phyloP scores from a whole-genome alignment of 2,888 invertebrate genomes.

The Muschampia plurimacula region DNA sequence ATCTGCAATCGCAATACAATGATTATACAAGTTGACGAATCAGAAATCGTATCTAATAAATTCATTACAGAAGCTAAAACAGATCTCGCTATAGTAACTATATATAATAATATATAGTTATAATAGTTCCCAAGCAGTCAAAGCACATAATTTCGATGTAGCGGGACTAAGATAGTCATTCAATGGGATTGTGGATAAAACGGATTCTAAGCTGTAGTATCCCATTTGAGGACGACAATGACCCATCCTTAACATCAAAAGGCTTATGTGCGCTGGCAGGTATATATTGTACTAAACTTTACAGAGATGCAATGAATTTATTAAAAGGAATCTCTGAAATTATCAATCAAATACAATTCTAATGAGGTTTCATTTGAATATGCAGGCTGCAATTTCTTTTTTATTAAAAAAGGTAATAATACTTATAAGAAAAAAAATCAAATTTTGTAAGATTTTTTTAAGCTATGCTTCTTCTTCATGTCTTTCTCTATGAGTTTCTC shows the following conservation, averaged over 20 bases:
- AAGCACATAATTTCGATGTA: conserved; percentile 54
- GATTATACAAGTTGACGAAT: background rate
- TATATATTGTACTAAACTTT: background rate
- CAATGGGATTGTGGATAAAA: conserved; percentile 58
- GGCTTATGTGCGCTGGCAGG: conserved; percentile 39
- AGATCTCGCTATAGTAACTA: conserved; percentile 36
- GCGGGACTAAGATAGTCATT: conserved; percentile 52
- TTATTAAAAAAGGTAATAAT: no score
- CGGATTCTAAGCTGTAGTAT: conserved; percentile 61
- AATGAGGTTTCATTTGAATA: background rate
- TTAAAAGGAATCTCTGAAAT: background rate
- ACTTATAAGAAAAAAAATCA: no score
- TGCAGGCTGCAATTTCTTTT: no score
- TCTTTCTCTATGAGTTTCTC: no score
- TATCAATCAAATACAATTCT: background rate
- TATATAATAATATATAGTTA: no score
- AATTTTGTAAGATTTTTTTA: no score
- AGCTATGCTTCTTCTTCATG: no score
- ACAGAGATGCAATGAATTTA: background rate
- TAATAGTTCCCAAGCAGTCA: conserved; percentile 51
- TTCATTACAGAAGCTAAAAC: background rate
- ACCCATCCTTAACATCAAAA: conserved; percentile 39
- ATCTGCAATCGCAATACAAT: conserved; percentile 40
- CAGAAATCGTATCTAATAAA: background rate
- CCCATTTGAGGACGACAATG: conserved; percentile 53